Conservation (phyloP, 2,797 vertebrate species). For the Gorsachius magnificus region DNA sequence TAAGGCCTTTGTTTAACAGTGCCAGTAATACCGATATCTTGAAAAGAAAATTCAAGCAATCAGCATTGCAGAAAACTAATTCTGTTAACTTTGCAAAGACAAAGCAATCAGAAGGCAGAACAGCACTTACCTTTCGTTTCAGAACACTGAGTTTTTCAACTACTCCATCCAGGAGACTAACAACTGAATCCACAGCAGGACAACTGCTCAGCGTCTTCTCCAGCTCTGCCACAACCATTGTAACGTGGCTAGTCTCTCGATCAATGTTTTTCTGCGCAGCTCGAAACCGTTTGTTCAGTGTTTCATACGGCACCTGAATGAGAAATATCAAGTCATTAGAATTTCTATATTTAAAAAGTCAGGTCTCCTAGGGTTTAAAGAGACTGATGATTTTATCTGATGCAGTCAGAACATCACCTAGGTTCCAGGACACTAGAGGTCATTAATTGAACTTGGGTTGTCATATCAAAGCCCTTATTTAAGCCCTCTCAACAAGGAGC, state of each 20-base stretch:
- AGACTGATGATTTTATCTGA: background rate
- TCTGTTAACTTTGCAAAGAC: background rate
- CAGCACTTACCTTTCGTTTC: slow-evolving; percentile 88
- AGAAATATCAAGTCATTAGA: background rate
- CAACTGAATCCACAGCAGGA: slow-evolving; percentile 95
- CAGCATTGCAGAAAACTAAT: background rate
- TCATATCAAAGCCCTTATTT: background rate
- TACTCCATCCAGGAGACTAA: slow-evolving; percentile 95
- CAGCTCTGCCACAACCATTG: slow-evolving; percentile 97
- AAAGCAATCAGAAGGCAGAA: background rate
- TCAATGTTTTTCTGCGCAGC: slow-evolving; percentile 98
- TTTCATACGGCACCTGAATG: slow-evolving; percentile 94
- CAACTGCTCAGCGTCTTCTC: slow-evolving; percentile 97
- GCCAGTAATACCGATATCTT: background rate
- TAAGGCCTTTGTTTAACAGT: background rate
- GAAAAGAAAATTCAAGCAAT: background rate
- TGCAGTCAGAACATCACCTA: background rate
- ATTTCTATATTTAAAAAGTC: background rate
- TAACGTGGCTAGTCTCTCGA: slow-evolving; percentile 96
- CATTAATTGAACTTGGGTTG: background rate
- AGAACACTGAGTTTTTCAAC: slow-evolving; percentile 97
- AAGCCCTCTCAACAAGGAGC: background rate
- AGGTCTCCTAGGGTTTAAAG: background rate
- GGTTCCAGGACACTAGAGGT: background rate
- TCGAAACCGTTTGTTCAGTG: slow-evolving; percentile 96